Percentiles rank a stretch among this genome's conserved stretches.
These are phyloP conservation scores for Ellobium chinense DNA, from an alignment of 2,888 invertebrate species.

Conservation along the genomic window DNA sequence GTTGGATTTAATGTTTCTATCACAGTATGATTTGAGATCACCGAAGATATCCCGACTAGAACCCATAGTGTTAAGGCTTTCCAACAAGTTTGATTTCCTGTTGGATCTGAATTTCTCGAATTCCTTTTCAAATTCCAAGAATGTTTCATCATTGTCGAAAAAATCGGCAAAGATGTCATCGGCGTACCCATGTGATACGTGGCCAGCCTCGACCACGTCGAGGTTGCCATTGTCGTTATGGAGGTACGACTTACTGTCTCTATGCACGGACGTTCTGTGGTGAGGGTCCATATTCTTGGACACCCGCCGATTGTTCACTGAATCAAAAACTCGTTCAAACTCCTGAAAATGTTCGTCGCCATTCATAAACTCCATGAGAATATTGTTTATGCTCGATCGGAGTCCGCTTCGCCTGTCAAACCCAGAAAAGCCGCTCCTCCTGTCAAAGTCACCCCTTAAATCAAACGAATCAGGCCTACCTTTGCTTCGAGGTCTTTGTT, in stretches of 20 bases:
- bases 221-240: neutral
- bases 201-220: neutral
- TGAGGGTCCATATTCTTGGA: conserved; percentile 24
- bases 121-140: conserved; percentile 71
- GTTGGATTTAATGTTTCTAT: conserved; percentile 54
- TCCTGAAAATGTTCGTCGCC: conserved; percentile 73
- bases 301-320: conserved; percentile 59
- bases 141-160: conserved; percentile 72
- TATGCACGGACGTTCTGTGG: neutral
- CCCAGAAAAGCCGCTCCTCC: conserved; percentile 21
- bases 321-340: conserved; percentile 73
- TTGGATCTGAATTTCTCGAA: conserved; percentile 68
- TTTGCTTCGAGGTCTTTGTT: neutral
- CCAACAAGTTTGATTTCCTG: conserved; percentile 61
- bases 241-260: neutral
- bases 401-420: conserved; percentile 9
- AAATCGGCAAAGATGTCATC: conserved; percentile 71
- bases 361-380: conserved; percentile 71
- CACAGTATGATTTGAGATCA: conserved; percentile 72
- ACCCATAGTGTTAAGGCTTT: conserved; percentile 59
- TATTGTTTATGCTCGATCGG: conserved; percentile 35
- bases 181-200: conserved; percentile 2
- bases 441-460: conserved; percentile 9
- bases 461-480: conserved; percentile 7
- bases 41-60: conserved; percentile 71